Base-by-base conservation (phyloP, 2,113 vertebrate genomes). In the Pteropus alecto region DNA sequence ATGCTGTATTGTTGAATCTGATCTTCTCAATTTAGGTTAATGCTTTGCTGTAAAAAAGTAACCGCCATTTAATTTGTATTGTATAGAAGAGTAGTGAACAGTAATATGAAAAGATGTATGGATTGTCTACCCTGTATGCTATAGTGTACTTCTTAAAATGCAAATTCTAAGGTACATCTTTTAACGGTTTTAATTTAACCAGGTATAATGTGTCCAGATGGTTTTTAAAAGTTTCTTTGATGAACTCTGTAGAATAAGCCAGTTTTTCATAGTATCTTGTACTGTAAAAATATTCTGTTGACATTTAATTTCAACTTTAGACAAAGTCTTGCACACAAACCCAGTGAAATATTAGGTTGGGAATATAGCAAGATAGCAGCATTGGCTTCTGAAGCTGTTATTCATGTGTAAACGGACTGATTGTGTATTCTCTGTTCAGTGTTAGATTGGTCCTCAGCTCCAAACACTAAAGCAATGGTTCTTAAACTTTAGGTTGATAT, bases 11-110 rank as follows among this genome's bases (percentile, higher is more conserved):
- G 38, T 91, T 93, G 54, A 97, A 90, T 56, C 26, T 56, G 43
- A 70, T 92, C 87, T 94, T 97, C 85, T 94, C 87, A 84, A 89
- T 94, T 97, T 96, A 94, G 68, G 63, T 63, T 94, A 97, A 95
- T 90, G 74, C 43, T 95, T 95, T 94, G 16, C 87, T 94, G 22
- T 93, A 22, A 65, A 93, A 93, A 94, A 90, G 58, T 24, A 78
- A 73, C n/a, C 78, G 21, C 33, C 74, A 93, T 96, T 93, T 97
- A 93, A 95, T 93, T 97, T 96, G 90, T 94, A 93, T 79, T 94
- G 26, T 96, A 88, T 54, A 91, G 46, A 94, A 74, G 68, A 83
- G 61, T 82, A 90, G 79, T 90, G 87, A 96, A 65, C 71, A 91
- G 65, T 48, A 86, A 94, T 65, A 93, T 63, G 78, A 95, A 97